phyloP scores from a whole-genome alignment of 2,888 invertebrate genomes.

The Ophonus ardosiacus region DNA sequence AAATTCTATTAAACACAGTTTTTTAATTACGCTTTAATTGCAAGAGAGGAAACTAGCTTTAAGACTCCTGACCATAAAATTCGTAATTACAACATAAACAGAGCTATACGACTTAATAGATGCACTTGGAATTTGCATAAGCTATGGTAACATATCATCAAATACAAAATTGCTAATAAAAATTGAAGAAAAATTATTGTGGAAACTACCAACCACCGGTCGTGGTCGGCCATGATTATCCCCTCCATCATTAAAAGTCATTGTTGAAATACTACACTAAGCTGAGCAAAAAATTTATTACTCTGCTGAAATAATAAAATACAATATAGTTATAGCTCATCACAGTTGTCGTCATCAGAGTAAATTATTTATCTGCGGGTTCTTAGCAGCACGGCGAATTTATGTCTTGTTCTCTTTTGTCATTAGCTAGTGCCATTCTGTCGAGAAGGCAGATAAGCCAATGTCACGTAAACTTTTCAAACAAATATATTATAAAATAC shows the following conservation, averaged over 20 bases:
- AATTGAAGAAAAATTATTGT: slow-evolving; percentile 53
- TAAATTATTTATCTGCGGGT: slow-evolving; percentile 19
- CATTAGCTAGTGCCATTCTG: no score
- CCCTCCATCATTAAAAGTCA: slow-evolving; percentile 44
- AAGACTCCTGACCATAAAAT: slow-evolving; percentile 63
- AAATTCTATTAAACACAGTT: slow-evolving; percentile 54
- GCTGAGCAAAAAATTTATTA: slow-evolving; percentile 37
- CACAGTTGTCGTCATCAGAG: background rate
- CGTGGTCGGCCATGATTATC: slow-evolving; percentile 4
- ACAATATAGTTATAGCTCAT: slow-evolving; percentile 48
- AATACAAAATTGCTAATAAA: slow-evolving; percentile 59
- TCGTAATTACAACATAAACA: slow-evolving; percentile 64
- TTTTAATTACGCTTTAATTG: slow-evolving; percentile 62
- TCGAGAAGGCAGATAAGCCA: no score
- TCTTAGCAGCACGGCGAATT: background rate
- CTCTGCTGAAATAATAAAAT: slow-evolving; percentile 39
- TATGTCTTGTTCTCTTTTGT: no score
- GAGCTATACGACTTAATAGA: slow-evolving; percentile 56
- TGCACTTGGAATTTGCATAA: slow-evolving; percentile 59
- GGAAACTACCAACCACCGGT: slow-evolving; percentile 6
- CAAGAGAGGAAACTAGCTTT: slow-evolving; percentile 51
- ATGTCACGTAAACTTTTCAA: no score
- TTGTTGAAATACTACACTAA: slow-evolving; percentile 35
- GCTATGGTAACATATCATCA: slow-evolving; percentile 50
- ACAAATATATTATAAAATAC: no score